phyloP scores from a whole-genome alignment of 2,113 vertebrate species.

The Corythaixoides concolor region DNA sequence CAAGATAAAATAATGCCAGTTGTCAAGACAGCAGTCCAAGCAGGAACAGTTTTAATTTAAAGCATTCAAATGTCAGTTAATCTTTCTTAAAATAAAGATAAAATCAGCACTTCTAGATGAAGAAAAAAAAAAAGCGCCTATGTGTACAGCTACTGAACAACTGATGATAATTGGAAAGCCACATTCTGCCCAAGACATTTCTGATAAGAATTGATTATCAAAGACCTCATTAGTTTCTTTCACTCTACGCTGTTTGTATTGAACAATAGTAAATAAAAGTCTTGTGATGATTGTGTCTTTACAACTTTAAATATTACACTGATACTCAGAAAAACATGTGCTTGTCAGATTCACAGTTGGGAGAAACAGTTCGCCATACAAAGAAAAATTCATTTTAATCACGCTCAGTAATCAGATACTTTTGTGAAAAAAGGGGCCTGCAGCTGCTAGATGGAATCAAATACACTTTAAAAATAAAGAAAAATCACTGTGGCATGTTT shows the following conservation, averaged over 20 bases:
- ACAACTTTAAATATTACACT: background rate
- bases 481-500: background rate
- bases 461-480: constrained; percentile 11
- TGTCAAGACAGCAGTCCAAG: background rate
- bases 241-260: constrained; percentile 17
- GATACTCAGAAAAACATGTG: constrained; percentile 22
- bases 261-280: constrained; percentile 62
- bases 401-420: constrained; percentile 47
- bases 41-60: background rate
- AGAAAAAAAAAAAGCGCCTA: background rate
- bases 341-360: background rate
- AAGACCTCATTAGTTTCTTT: constrained; percentile 63
- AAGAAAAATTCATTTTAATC: constrained; percentile 55
- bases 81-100: constrained; percentile 53
- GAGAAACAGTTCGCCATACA: background rate
- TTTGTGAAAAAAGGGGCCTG: constrained; percentile 34
- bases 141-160: constrained; percentile 36
- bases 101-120: constrained; percentile 56
- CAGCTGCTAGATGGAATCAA: constrained; percentile 55
- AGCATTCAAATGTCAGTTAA: background rate
- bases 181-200: constrained; percentile 32
- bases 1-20: background rate
- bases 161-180: constrained; percentile 57
- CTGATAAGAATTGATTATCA: constrained; percentile 66
- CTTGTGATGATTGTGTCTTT: constrained; percentile 34